A percentile compares a stretch with the other conserved stretches of the same genome.
phyloP scores from a whole-genome alignment of 2,888 invertebrate species.

The Drosophila eohydei region DNA sequence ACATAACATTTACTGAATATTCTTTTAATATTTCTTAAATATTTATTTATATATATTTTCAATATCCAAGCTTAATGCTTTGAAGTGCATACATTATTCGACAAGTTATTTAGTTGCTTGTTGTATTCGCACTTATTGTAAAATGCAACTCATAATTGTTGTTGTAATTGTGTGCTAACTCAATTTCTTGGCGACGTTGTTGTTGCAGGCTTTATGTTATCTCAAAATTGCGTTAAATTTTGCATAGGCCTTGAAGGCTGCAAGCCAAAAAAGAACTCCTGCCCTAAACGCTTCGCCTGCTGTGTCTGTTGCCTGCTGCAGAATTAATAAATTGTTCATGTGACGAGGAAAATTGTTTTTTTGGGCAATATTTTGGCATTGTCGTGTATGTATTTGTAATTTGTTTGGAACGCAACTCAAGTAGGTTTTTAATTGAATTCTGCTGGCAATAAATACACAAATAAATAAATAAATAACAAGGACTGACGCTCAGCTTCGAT shows the following conservation, averaged over 20 bases:
- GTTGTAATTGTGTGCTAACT: slow-evolving; percentile 76
- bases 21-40: too few species aligned
- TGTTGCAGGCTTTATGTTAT: slow-evolving; percentile 59
- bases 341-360: slow-evolving; percentile 51
- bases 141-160: slow-evolving; percentile 71
- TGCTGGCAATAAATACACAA: slow-evolving; percentile 43
- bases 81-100: slow-evolving; percentile 15
- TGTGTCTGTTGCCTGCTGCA: slow-evolving; percentile 31
- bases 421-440: slow-evolving; percentile 69
- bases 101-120: not conserved
- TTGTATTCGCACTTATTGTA: slow-evolving; percentile 60
- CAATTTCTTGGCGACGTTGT: slow-evolving; percentile 60
- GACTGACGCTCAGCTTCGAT: not conserved
- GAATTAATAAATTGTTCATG: slow-evolving; percentile 69
- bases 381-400: slow-evolving; percentile 44
- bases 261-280: slow-evolving; percentile 10
- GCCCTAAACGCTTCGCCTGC: not conserved
- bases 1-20: too few species aligned
- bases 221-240: slow-evolving; percentile 77
- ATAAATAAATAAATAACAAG: slow-evolving; percentile 39
- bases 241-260: slow-evolving; percentile 49
- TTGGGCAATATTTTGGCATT: slow-evolving; percentile 22
- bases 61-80: too few species aligned
- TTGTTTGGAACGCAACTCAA: slow-evolving; percentile 30
- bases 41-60: too few species aligned